Conservation (phyloP, 53 echinoderm and acorn worm species). For the Zoroaster sp. region DNA sequence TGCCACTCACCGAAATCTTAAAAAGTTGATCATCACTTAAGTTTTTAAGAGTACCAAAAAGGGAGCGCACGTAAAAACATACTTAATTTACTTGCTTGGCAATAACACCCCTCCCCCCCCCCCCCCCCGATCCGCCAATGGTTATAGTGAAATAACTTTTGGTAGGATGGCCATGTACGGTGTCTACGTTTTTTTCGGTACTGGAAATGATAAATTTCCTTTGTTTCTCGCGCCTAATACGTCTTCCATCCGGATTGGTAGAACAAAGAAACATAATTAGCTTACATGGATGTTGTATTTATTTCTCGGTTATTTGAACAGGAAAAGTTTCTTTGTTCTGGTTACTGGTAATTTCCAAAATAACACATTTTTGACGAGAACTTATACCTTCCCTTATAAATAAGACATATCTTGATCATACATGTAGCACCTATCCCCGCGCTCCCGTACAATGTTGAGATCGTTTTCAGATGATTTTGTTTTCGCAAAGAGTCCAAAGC, state of each 20-base stretch:
- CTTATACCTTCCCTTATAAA: no score
- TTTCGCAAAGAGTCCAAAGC: no score
- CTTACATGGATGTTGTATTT: not conserved
- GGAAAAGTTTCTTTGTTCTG: not conserved
- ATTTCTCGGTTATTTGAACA: not conserved
- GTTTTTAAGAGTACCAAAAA: no score
- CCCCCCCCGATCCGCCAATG: not conserved
- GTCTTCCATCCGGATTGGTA: not conserved
- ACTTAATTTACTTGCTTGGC: no score
- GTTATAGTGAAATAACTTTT: not conserved
- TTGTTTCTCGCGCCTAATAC: not conserved
- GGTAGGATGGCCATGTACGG: not conserved
- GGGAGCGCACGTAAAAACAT: no score
- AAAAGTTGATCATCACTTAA: no score
- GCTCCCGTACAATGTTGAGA: no score
- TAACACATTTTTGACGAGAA: not conserved
- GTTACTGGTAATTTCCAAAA: not conserved
- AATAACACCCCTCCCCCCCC: not conserved
- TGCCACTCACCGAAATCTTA: no score
- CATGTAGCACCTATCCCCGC: no score
- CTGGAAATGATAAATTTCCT: conserved; percentile 31
- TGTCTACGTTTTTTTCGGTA: not conserved
- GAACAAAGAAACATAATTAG: not conserved
- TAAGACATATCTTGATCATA: no score
- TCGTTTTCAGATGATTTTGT: no score